These are phyloP conservation scores for Pseudopodoces humilis DNA, from an alignment of 2,113 vertebrate species.

Conservation along the genomic window DNA sequence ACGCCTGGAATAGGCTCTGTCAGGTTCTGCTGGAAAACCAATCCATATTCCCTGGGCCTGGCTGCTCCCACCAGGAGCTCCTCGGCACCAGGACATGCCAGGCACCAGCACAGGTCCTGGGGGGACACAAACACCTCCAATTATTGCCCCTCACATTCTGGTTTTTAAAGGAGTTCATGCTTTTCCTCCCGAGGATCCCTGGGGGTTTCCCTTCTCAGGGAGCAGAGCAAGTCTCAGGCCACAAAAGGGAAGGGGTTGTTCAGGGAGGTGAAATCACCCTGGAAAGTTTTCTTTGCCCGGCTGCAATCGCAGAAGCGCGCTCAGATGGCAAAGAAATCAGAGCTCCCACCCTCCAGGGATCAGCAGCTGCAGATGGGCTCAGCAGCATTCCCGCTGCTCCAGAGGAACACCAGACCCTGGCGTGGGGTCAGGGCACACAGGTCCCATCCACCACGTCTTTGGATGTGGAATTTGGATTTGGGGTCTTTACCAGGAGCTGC, in stretches of 20 bases:
- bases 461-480: neutral
- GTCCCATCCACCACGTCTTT: rapidly evolving
- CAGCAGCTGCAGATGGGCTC: neutral
- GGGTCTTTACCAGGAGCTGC: neutral
- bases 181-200: no score
- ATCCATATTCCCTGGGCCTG: slow-evolving; percentile 68
- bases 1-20: slow-evolving; percentile 54
- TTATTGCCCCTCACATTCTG: rapidly evolving
- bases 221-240: neutral
- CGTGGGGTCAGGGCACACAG: neutral
- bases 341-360: rapidly evolving
- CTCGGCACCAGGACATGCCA: neutral
- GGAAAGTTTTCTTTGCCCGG: neutral
- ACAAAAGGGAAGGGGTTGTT: neutral
- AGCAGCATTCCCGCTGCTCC: neutral
- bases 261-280: neutral
- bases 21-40: slow-evolving; percentile 63
- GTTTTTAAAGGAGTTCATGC: rapidly evolving
- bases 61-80: neutral
- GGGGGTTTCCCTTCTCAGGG: neutral
- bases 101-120: neutral
- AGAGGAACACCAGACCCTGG: rapidly evolving
- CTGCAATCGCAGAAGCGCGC: rapidly evolving
- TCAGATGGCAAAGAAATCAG: rapidly evolving
- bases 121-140: rapidly evolving